Conservation (phyloP, 2,113 vertebrate genomes). For the Fregata magnificens region DNA sequence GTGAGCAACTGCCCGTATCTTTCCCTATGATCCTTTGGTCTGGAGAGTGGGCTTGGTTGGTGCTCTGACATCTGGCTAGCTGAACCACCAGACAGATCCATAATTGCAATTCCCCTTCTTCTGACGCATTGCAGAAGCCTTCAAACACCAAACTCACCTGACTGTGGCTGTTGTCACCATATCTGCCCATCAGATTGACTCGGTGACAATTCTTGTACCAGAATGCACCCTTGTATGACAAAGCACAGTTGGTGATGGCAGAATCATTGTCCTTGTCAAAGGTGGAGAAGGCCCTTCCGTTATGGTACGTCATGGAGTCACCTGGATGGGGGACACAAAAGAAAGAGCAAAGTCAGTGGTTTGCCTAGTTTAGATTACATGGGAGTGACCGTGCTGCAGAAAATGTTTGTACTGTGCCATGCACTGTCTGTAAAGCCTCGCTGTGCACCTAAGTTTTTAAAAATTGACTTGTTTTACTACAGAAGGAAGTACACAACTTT, state of each 20-base stretch:
- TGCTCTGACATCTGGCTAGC: not conserved
- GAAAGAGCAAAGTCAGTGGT: not conserved
- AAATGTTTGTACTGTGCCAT: not conserved
- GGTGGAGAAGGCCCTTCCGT: conserved; percentile 92
- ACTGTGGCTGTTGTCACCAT: conserved; percentile 93
- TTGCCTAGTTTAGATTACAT: not conserved
- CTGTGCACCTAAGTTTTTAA: not conserved
- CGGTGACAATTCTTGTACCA: conserved; percentile 99
- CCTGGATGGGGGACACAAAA: conserved; percentile 69
- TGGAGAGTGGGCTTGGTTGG: not conserved
- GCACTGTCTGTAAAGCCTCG: not conserved
- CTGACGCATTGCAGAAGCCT: not conserved
- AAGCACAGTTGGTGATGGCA: conserved; percentile 96
- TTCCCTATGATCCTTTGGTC: not conserved
- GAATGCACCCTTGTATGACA: conserved; percentile 98
- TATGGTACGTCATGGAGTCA: conserved; percentile 97
- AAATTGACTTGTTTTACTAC: not conserved
- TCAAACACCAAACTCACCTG: conserved; percentile 78
- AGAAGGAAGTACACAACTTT: not conserved
- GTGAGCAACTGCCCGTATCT: rapidly evolving
- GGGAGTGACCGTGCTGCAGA: not conserved
- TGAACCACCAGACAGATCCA: not conserved
- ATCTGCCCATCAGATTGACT: conserved; percentile 97
- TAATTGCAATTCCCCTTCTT: not conserved
- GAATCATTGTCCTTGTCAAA: conserved; percentile 95